phyloP scores from a whole-genome alignment of 2,797 vertebrate species.

The Argyrosomus regius region DNA sequence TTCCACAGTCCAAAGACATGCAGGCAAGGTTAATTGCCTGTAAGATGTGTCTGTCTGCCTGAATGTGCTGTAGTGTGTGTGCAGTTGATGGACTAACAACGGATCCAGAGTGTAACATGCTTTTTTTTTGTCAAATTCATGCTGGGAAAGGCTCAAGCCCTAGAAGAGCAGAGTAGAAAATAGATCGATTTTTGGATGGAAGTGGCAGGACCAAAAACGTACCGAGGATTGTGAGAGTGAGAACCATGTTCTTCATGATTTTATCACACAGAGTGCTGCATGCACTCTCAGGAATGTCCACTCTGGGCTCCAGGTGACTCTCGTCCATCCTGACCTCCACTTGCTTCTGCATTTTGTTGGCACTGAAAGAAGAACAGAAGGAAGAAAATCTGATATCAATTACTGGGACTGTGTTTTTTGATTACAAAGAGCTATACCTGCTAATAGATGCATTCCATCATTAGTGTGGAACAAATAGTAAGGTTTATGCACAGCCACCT shows the following conservation, averaged over 20 bases:
- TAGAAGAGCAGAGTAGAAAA: neutral
- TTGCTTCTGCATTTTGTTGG: slow-evolving; percentile 94
- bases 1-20: neutral
- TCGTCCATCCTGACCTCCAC: slow-evolving; percentile 97
- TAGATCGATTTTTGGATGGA: neutral
- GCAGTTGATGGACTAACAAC: neutral
- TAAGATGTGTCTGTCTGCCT: neutral
- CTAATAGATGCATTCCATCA: neutral
- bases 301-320: slow-evolving; percentile 86
- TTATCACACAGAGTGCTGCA: slow-evolving; percentile 89
- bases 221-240: slow-evolving; percentile 96
- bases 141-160: neutral
- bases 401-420: neutral
- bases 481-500: neutral
- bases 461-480: neutral
- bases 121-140: slow-evolving; percentile 1
- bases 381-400: neutral
- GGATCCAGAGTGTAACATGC: neutral
- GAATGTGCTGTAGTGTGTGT: too few species aligned
- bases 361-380: slow-evolving; percentile 76
- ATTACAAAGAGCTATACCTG: neutral
- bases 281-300: slow-evolving; percentile 70
- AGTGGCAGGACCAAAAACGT: slow-evolving; percentile 43
- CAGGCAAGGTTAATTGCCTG: neutral
- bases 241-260: slow-evolving; percentile 93